These are phyloP conservation scores for Prietella phreatophila DNA, from an alignment of 2,113 vertebrate genomes.

Conservation along the genomic window DNA sequence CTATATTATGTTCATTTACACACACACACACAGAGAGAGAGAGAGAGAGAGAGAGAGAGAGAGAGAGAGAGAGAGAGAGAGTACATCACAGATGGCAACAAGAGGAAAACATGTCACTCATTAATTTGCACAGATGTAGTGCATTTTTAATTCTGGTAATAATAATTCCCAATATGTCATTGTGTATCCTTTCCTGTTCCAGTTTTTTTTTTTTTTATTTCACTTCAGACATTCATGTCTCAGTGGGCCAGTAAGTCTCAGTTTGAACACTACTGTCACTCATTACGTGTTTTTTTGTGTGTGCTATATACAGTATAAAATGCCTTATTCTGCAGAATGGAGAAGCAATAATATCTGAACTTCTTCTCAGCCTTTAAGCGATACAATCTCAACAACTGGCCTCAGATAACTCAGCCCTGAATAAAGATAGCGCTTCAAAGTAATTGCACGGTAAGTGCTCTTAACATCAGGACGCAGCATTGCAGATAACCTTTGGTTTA, in stretches of 20 bases:
- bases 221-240: not conserved
- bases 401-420: constrained; percentile 57
- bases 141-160: not conserved
- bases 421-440: constrained; percentile 49
- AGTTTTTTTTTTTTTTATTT: not conserved
- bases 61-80: too few relatives aligned
- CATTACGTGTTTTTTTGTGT: not conserved
- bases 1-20: not conserved
- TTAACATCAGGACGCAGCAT: constrained; percentile 20
- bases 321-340: constrained; percentile 24
- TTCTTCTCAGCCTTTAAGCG: constrained; percentile 45
- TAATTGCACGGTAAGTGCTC: constrained; percentile 35
- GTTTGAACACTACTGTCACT: not conserved
- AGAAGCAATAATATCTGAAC: constrained; percentile 32
- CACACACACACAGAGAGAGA: not conserved
- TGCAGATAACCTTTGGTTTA: constrained; percentile 44
- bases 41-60: too few relatives aligned
- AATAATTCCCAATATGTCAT: not conserved
- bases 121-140: not conserved
- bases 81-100: not conserved
- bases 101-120: constrained; percentile 21
- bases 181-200: not conserved
- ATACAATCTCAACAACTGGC: constrained; percentile 72
- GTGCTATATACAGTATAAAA: not conserved
- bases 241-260: not conserved